Evolutionary conservation across 2,113 vertebrate genomes (phyloP).

Genomic region (Brachirus orientalis): DNA sequence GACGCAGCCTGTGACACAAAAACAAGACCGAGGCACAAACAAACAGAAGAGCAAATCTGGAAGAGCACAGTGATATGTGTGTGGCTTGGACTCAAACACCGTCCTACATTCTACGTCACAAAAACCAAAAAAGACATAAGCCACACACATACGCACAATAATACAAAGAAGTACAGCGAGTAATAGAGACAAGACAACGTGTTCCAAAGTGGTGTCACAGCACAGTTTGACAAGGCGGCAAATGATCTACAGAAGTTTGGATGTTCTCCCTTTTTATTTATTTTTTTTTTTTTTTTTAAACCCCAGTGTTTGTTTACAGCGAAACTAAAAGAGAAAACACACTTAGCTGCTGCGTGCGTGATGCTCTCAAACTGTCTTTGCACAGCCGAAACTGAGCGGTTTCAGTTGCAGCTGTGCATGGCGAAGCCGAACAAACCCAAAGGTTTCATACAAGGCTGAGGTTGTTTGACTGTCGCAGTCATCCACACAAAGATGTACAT

Average conservation of each 20-base stretch:
- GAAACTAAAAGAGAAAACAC: not conserved
- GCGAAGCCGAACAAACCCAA: constrained; percentile 15
- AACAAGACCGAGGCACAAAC: constrained; percentile 58
- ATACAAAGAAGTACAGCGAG: constrained; percentile 61
- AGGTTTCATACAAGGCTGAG: constrained; percentile 8
- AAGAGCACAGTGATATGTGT: constrained; percentile 19
- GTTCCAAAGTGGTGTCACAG: constrained; percentile 42
- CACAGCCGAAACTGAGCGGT: constrained; percentile 30
- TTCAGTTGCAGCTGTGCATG: constrained; percentile 61
- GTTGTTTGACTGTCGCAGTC: constrained; percentile 47
- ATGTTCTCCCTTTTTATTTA: constrained; percentile 74
- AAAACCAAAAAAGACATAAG: constrained; percentile 30
- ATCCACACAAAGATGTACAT: constrained; percentile 60
- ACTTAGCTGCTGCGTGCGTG: constrained; percentile 18
- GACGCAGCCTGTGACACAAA: constrained; percentile 52
- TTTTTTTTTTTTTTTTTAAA: no score
- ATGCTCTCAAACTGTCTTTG: constrained; percentile 43
- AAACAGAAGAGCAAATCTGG: constrained; percentile 34
- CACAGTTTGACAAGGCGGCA: constrained; percentile 38
- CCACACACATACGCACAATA: constrained; percentile 57
- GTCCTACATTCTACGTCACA: constrained; percentile 46
- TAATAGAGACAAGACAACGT: constrained; percentile 65
- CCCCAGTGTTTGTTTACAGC: constrained; percentile 46
- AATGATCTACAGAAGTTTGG: constrained; percentile 54
- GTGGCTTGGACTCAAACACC: constrained; percentile 51